Base-by-base conservation (phyloP, 2,113 vertebrate genomes). In the Atrichornis clamosus region DNA sequence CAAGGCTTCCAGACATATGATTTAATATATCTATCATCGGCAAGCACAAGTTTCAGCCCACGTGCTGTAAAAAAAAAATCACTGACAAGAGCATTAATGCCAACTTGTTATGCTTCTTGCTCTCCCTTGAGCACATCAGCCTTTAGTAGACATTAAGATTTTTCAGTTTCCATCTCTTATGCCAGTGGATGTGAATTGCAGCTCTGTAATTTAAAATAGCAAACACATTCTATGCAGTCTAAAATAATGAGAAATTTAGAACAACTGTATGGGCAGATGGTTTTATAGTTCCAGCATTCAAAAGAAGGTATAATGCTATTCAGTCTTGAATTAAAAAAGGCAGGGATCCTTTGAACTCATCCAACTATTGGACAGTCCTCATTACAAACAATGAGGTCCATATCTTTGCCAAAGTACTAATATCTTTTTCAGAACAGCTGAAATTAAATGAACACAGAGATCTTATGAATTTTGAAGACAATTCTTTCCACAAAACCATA, bases 171-270 rank as follows among this genome's bases (percentile, higher is more conserved):
- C n/a, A 22, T 81, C 60, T 63, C 60, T 77, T 32, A 35, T 90
- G 56, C 42, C 39, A 37, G 30, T 47, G 33, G 58, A 44, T 53
- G 26, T 67, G 62, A 93, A 75, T 85, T 93, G 74, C 39, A 79
- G 50, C 35, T 59, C 33, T 39, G 32, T 75, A 49, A 93, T 90
- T 95, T 92, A 53, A 95, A 91, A 67, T 49, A 92, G 56, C 80
- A 89, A 86, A 92, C 39, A 67, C 39, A 78, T 35, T 78, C 44
- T 59, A 32, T 76, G 22, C 30, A 64, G 90, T 33, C 10, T 77
- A 67, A 93, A 80, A 90, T 88, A 84, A 90, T 74, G 79, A 77
- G 72, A 84, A 88, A 84, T 90, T 75, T 92, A 81, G 59, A 92
- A 83, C 53, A 94, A 92, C 75, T 59, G 16, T 74, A 86, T 0